phyloP scores from a whole-genome alignment of 2,888 invertebrate genomes.

The Apamea sordens region DNA sequence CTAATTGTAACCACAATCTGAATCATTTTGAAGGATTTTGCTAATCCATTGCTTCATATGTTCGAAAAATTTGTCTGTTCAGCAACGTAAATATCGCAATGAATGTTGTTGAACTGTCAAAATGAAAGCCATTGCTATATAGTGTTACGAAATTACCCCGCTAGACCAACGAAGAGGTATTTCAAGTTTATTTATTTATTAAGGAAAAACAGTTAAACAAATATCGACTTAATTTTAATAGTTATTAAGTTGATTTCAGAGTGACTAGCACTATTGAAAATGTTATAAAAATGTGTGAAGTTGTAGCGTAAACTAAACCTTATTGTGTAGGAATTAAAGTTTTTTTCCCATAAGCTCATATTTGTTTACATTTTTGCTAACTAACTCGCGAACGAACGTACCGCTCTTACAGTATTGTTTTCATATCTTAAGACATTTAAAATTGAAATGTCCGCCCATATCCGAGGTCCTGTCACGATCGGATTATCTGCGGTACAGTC shows the following conservation, averaged over 20 bases:
- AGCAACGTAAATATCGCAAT: not conserved
- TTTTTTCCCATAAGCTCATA: no score
- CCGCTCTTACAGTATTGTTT: not conserved
- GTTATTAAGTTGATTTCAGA: no score
- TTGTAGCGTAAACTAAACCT: no score
- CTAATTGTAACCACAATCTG: no score
- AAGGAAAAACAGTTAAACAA: no score
- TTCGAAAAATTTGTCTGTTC: not conserved
- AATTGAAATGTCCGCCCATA: conserved; percentile 37
- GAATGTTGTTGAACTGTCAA: not conserved
- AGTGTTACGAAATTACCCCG: not conserved
- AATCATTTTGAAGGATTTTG: not conserved
- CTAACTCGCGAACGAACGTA: not conserved
- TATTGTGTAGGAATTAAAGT: no score
- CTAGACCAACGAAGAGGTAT: not conserved
- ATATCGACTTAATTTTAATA: no score
- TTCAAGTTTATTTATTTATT: no score
- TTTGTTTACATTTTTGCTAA: no score
- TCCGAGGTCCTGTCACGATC: conserved; percentile 48
- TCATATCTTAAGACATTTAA: conserved; percentile 4
- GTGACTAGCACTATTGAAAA: no score
- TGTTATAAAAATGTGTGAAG: no score
- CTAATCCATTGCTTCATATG: not conserved
- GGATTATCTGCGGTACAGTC: conserved; percentile 3
- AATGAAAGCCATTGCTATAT: not conserved